Evolutionary conservation across 2,888 invertebrate species (phyloP).

Genomic region (Halocaridina rubra): DNA sequence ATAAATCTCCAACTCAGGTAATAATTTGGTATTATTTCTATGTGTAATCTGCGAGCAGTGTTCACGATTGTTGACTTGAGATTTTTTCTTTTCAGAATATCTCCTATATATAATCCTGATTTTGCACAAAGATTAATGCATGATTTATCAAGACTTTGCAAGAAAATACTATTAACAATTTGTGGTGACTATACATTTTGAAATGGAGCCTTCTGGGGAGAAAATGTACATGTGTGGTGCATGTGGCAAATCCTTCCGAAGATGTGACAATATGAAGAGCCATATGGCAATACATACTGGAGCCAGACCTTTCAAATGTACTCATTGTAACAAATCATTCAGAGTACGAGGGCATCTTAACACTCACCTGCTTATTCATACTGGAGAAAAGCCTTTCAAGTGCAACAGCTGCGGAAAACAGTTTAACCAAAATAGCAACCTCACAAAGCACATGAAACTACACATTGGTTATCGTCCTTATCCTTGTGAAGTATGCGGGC

Average conservation of each 20-base stretch:
- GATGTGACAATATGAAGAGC: background rate
- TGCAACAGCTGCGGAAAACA: background rate
- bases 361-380: background rate
- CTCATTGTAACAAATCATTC: background rate
- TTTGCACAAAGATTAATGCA: too few species aligned
- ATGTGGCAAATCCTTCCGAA: background rate
- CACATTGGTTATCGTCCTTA: background rate
- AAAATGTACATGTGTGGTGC: background rate
- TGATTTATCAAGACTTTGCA: too few species aligned
- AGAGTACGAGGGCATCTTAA: background rate
- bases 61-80: too few species aligned
- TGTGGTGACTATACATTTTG: too few species aligned
- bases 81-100: too few species aligned
- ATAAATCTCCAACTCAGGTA: too few species aligned
- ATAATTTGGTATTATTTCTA: too few species aligned
- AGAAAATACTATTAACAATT: too few species aligned
- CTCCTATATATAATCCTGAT: too few species aligned
- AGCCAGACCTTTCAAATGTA: background rate
- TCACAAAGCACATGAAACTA: background rate
- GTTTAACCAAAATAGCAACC: background rate
- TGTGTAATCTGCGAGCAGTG: too few species aligned
- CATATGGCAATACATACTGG: background rate
- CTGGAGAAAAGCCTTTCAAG: background rate
- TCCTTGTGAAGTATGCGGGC: background rate
- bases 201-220: background rate